Conservation (phyloP, 2,113 vertebrate species). For the Turdus rufiventris region DNA sequence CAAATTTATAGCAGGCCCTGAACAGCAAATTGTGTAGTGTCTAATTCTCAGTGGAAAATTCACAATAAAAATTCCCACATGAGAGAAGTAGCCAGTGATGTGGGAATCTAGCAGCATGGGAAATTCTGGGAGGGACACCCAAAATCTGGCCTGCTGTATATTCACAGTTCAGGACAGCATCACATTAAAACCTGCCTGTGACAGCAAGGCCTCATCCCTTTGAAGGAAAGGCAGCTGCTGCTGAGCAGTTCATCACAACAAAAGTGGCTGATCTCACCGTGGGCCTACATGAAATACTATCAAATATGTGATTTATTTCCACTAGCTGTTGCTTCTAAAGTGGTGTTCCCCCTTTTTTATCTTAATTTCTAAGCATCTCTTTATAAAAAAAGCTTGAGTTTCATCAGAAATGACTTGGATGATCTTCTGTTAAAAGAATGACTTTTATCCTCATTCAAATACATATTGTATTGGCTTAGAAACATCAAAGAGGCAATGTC, state of each 20-base stretch:
- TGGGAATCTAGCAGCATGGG: neutral
- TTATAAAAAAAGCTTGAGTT: slow-evolving; percentile 30
- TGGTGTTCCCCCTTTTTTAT: neutral
- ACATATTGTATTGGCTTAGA: slow-evolving; percentile 78
- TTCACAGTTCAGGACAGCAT: neutral
- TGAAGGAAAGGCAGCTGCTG: neutral
- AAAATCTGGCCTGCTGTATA: neutral
- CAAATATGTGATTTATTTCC: neutral
- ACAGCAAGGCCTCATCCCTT: neutral
- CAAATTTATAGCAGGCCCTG: neutral
- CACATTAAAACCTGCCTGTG: neutral
- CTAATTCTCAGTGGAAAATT: neutral
- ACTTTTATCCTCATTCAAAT: slow-evolving; percentile 77
- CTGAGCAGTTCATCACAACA: neutral
- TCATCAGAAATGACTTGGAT: slow-evolving; percentile 61
- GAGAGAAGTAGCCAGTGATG: rapidly evolving
- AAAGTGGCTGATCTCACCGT: neutral
- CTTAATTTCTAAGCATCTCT: slow-evolving; percentile 3
- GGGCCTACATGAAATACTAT: neutral
- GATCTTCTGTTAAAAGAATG: slow-evolving; percentile 64
- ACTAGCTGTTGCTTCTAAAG: neutral
- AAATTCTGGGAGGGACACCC: neutral
- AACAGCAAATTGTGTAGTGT: neutral
- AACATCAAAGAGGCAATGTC: slow-evolving; percentile 78
- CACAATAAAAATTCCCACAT: neutral